A percentile compares a stretch with the other conserved stretches of the same genome.
Evolutionary conservation across 2,888 invertebrate species (phyloP).

Genomic region (Marasmarcha lunaedactyla): DNA sequence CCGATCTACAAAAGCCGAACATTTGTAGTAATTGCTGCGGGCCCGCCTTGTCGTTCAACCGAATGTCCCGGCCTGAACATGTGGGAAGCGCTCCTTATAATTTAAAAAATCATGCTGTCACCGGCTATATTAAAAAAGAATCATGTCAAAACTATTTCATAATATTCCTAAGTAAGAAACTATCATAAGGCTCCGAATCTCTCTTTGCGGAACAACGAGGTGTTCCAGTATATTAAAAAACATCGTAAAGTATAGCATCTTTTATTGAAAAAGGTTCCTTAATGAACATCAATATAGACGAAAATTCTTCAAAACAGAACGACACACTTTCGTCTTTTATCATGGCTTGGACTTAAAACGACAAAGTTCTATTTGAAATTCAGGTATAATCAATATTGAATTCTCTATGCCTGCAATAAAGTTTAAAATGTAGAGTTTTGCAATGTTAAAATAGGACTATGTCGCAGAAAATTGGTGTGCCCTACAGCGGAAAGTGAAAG

Average conservation of each 20-base stretch:
- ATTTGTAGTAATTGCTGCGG: too few relatives aligned
- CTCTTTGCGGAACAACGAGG: constrained; percentile 42
- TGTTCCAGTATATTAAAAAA: constrained; percentile 16
- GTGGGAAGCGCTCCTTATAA: too few relatives aligned
- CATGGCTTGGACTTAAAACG: constrained; percentile 18
- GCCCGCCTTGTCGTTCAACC: too few relatives aligned
- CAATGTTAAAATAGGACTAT: constrained; percentile 12
- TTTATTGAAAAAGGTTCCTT: constrained; percentile 1
- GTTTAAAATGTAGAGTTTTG: constrained; percentile 7
- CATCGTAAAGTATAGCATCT: constrained; percentile 16
- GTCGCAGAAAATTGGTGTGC: constrained; percentile 33
- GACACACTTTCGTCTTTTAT: constrained; percentile 40
- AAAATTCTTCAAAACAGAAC: constrained; percentile 13
- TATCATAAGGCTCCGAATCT: constrained; percentile 64
- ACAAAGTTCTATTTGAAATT: constrained; percentile 26
- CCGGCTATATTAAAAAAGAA: constrained; percentile 26
- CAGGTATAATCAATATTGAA: constrained; percentile 8
- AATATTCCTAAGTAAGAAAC: constrained; percentile 42
- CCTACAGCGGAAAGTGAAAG: constrained; percentile 69
- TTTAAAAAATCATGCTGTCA: constrained; percentile 5
- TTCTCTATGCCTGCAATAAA: too few relatives aligned
- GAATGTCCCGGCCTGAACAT: too few relatives aligned
- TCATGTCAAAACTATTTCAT: constrained; percentile 59
- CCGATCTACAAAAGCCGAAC: too few relatives aligned
- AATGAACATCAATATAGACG: constrained; percentile 14